Percentiles rank a stretch among this genome's conserved stretches.
Evolutionary conservation across 2,888 invertebrate species (phyloP).

Genomic region (Scotopteryx bipunctaria): DNA sequence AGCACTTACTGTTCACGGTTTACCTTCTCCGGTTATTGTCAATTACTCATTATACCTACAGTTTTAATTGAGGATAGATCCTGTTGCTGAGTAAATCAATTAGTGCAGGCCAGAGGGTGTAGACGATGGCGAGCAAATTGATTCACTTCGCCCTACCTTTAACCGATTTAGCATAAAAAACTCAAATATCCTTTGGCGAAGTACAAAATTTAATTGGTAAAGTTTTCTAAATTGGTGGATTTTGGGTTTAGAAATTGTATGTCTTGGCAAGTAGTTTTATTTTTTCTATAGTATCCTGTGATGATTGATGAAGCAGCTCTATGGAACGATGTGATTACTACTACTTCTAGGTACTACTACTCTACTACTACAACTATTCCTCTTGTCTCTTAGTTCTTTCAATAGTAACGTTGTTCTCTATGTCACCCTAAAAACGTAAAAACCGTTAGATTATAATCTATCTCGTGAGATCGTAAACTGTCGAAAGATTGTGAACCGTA

Average conservation of each 20-base stretch:
- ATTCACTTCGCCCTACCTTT: conserved; percentile 56
- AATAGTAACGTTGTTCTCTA: not conserved
- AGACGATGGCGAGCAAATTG: conserved; percentile 55
- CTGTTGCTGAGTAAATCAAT: conserved; percentile 78
- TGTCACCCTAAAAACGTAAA: too few relatives aligned
- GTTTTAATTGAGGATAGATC: conserved; percentile 70
- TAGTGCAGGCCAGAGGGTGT: conserved; percentile 59
- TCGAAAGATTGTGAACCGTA: too few relatives aligned
- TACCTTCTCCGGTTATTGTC: conserved; percentile 55
- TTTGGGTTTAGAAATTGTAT: not conserved
- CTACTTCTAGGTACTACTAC: too few relatives aligned
- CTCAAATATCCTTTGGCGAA: conserved; percentile 24
- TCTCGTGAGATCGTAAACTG: too few relatives aligned
- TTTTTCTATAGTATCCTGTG: too few relatives aligned
- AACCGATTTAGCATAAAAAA: conserved; percentile 20
- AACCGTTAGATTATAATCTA: too few relatives aligned
- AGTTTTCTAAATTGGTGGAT: not conserved
- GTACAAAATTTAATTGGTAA: not conserved
- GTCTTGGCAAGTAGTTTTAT: too few relatives aligned
- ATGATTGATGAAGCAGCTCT: too few relatives aligned
- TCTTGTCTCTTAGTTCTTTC: too few relatives aligned
- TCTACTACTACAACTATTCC: too few relatives aligned
- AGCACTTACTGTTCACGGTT: conserved; percentile 29
- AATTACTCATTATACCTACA: conserved; percentile 57
- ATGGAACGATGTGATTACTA: too few relatives aligned